phyloP scores from a whole-genome alignment of 2,113 vertebrate species.

The Laterallus jamaicensis region DNA sequence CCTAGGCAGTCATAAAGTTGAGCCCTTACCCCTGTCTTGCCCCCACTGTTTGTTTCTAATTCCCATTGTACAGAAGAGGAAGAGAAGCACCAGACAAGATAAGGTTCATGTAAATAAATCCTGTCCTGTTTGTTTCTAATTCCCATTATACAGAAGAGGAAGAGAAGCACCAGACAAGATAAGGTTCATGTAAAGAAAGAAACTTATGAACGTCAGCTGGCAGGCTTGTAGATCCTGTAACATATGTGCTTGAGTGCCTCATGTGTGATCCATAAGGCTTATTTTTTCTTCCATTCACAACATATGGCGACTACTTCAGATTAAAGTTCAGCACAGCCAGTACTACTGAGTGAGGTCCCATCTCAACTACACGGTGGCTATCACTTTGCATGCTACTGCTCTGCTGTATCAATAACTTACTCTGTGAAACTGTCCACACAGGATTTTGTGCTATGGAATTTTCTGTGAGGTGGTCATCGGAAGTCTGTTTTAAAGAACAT shows the following conservation, averaged over 20 bases:
- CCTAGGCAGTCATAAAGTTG: fast-evolving
- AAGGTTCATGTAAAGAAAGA: background rate
- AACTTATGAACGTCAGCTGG: background rate
- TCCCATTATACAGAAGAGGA: background rate
- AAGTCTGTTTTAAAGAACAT: background rate
- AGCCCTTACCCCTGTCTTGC: fast-evolving
- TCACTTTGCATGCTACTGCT: background rate
- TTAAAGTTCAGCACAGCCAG: background rate
- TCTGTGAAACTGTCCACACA: background rate
- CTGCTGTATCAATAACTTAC: background rate
- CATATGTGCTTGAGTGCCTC: background rate
- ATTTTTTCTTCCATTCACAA: background rate
- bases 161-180: background rate
- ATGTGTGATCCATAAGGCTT: background rate
- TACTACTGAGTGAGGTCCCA: background rate
- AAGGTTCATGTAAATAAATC: background rate
- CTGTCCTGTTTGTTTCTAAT: background rate
- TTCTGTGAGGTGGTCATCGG: background rate
- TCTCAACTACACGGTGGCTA: background rate
- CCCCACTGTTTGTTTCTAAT: background rate
- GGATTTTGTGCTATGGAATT: background rate
- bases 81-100: background rate
- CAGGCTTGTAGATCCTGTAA: background rate
- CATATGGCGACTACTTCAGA: background rate
- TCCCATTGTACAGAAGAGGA: background rate